A percentile compares a stretch with the other conserved stretches of the same genome.
phyloP scores from a whole-genome alignment of 2,113 vertebrate genomes.

The Labeo catla region DNA sequence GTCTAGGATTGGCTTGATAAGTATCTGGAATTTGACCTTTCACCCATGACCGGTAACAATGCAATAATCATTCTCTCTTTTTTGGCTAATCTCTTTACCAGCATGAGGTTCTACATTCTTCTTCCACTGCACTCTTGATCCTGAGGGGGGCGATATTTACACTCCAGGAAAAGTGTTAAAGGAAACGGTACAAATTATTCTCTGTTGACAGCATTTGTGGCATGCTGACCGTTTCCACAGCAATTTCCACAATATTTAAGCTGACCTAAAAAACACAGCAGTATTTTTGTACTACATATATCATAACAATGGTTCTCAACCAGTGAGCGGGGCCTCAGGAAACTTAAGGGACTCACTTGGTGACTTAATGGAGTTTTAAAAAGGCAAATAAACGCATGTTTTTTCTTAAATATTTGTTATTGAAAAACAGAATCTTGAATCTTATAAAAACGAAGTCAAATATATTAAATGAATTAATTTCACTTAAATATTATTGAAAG shows the following conservation, averaged over 20 bases:
- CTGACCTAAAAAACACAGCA: neutral
- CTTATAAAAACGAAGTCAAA: neutral
- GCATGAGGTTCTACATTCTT: neutral
- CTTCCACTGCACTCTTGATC: neutral
- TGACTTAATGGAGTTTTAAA: neutral
- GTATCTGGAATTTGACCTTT: constrained; percentile 34
- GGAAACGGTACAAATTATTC: neutral
- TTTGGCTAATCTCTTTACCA: constrained; percentile 25
- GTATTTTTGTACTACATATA: neutral
- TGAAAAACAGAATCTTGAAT: neutral
- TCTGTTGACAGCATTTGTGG: neutral
- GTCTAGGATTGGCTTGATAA: neutral
- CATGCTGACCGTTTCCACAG: neutral
- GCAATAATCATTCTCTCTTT: neutral
- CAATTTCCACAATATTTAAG: neutral
- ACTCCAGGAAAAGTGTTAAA: neutral
- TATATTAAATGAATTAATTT: too few relatives aligned
- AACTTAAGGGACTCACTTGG: neutral
- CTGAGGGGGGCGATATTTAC: constrained; percentile 33
- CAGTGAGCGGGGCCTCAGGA: neutral
- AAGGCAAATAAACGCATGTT: too few relatives aligned
- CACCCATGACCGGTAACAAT: constrained; percentile 35
- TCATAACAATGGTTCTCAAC: neutral
- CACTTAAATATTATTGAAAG: too few relatives aligned
- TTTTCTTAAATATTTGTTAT: neutral